A percentile compares a stretch with the other conserved stretches of the same genome.
Evolutionary conservation across 2,888 invertebrate genomes (phyloP).

Genomic region (Pollenia labialis): DNA sequence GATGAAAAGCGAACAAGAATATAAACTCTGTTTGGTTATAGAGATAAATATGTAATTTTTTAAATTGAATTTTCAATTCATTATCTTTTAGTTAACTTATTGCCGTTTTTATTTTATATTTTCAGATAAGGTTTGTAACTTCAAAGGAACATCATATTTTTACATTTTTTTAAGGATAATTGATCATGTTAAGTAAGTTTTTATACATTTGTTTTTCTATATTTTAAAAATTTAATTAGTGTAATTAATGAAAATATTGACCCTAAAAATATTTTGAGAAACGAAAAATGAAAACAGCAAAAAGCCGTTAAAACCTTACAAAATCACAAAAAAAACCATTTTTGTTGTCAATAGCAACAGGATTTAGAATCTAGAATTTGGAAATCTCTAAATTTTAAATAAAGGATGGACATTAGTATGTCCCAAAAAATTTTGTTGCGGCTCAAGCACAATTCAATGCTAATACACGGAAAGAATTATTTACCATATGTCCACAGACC

Average conservation of each 20-base stretch:
- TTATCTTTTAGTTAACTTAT: slow-evolving; percentile 21
- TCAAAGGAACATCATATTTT: too few relatives aligned
- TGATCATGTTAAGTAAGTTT: not conserved
- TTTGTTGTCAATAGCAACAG: not conserved
- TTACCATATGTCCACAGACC: too few relatives aligned
- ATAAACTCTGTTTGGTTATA: not conserved
- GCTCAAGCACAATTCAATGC: too few relatives aligned
- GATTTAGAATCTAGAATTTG: too few relatives aligned
- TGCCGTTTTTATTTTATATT: not conserved
- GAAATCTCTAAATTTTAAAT: too few relatives aligned
- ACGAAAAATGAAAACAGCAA: not conserved
- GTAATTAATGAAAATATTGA: not conserved
- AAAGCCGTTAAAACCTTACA: not conserved
- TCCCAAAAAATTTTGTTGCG: too few relatives aligned
- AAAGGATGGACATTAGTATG: too few relatives aligned
- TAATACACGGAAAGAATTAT: too few relatives aligned
- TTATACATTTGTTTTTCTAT: not conserved
- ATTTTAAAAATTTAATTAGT: not conserved
- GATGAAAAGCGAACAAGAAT: not conserved
- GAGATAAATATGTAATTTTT: slow-evolving; percentile 4
- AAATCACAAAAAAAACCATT: not conserved
- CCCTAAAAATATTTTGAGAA: not conserved
- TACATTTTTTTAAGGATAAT: not conserved
- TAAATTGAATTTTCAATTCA: slow-evolving; percentile 30
- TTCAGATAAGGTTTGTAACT: slow-evolving; percentile 18